Evolutionary conservation across 2,888 invertebrate genomes (phyloP).

Genomic region (Adelphocoris suturalis): DNA sequence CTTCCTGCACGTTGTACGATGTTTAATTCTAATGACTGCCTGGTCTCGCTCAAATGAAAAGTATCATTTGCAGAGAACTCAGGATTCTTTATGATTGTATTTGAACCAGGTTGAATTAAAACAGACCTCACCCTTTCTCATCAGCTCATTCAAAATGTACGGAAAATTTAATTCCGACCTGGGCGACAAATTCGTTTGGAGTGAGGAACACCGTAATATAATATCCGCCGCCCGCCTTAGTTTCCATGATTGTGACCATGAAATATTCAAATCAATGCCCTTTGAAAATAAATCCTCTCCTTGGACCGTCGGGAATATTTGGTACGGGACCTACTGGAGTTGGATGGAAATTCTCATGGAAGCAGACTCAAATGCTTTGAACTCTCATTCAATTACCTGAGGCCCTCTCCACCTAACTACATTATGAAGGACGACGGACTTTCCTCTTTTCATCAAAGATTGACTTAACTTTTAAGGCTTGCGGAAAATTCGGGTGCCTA

Average conservation of each 20-base stretch:
- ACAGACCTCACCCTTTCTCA: neutral
- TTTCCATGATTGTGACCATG: neutral
- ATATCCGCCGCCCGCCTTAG: too few species aligned
- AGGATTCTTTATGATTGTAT: too few species aligned
- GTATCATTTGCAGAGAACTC: too few species aligned
- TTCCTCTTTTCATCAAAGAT: neutral
- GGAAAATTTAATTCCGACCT: neutral
- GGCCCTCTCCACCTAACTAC: neutral
- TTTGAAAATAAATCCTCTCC: neutral
- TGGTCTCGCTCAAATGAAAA: too few species aligned
- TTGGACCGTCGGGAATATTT: neutral
- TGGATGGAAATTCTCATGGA: neutral
- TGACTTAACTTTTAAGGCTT: constrained; percentile 1
- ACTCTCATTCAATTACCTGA: constrained; percentile 9
- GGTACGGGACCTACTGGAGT: neutral
- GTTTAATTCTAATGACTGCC: too few species aligned
- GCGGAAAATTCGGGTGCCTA: neutral
- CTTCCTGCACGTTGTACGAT: too few species aligned
- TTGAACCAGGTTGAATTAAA: neutral
- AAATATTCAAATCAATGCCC: constrained; percentile 6
- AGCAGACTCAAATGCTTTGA: neutral
- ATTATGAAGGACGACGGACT: neutral
- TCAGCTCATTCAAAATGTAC: neutral
- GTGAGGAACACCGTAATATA: neutral
- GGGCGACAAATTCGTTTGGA: neutral